Evolutionary conservation across 2,113 vertebrate species (phyloP), one percentile per base, ranked within the genome.

Genomic region (Porphyrio hochstetteri): DNA sequence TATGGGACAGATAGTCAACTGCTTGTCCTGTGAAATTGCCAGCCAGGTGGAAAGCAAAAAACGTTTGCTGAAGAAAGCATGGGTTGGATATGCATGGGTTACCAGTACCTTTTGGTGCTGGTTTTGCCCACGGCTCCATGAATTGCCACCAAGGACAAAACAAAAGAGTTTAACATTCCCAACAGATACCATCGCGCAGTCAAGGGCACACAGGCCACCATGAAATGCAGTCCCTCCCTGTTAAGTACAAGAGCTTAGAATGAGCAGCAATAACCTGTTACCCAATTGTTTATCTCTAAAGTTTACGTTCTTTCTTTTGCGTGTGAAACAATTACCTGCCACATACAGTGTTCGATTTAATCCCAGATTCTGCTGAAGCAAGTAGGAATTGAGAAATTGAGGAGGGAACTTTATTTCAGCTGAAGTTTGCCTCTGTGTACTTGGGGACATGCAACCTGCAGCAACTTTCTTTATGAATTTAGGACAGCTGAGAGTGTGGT

Each of bases 391-490:
- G 74, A 92, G 78, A 85, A 85, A 84, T n/a, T 92, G 59, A 87
- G 65, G 76, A 96, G 86, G 24, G 28, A 93, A 77, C 25, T 95
- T 90, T 88, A 53, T 96, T 95, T 97, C 75, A 93, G 67, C 69
- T 93, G 76, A 52, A 89, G 63, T 86, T 93, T 86, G 46, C 81
- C 95, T 89, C 68, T 52, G 18, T 84, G 96, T 94, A 69, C 2
- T 92, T 95, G 72, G 72, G 56, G 64, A 93, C 36, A 91, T 89
- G 74, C 60, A 85, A 38, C 79, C 82, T 95, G 84, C 78, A 94
- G 64, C 36, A 80, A 81, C 80, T 88, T 91, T 70, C 80, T 92
- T 90, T 80, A 40, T 29, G 19, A 75, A 90, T 96, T 94, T 87
- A 95, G 81, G 70, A 88, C 79, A 96, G 82, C 76, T 96, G 88